Conservation (phyloP, 2,113 vertebrate species). For the Galeopterus variegatus region DNA sequence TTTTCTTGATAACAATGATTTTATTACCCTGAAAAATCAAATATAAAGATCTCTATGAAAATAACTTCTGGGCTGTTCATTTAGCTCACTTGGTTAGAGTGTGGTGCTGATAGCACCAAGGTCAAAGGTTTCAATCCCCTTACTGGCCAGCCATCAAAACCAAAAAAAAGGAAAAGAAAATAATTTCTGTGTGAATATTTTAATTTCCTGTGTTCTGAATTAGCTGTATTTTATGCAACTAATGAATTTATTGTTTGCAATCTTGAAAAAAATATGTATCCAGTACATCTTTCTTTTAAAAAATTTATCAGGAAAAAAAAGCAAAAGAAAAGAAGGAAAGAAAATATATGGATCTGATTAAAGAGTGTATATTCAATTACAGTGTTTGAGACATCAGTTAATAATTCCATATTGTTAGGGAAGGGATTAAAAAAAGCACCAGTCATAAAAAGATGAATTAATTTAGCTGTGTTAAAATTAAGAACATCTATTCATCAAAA, state of each 20-base stretch:
- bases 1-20: constrained; percentile 53
- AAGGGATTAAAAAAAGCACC: background rate
- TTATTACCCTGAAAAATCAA: constrained; percentile 59
- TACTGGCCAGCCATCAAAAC: too few relatives aligned
- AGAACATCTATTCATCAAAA: constrained; percentile 56
- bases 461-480: constrained; percentile 63
- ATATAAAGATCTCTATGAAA: constrained; percentile 48
- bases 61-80: background rate
- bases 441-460: constrained; percentile 34
- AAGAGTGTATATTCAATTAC: background rate
- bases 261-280: constrained; percentile 38
- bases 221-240: constrained; percentile 61
- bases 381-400: constrained; percentile 47
- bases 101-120: too few relatives aligned
- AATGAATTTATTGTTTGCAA: constrained; percentile 19
- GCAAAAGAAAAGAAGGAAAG: background rate
- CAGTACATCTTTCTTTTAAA: background rate
- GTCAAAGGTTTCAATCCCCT: too few relatives aligned
- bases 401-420: constrained; percentile 1
- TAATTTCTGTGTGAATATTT: constrained; percentile 46
- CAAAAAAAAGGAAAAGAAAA: too few relatives aligned
- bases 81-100: too few relatives aligned
- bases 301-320: background rate
- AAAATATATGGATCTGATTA: constrained; percentile 28
- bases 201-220: constrained; percentile 60